Percentiles rank a stretch among this genome's conserved stretches.
Conservation (phyloP, 2,888 invertebrate species). For the Xylota segnis region DNA sequence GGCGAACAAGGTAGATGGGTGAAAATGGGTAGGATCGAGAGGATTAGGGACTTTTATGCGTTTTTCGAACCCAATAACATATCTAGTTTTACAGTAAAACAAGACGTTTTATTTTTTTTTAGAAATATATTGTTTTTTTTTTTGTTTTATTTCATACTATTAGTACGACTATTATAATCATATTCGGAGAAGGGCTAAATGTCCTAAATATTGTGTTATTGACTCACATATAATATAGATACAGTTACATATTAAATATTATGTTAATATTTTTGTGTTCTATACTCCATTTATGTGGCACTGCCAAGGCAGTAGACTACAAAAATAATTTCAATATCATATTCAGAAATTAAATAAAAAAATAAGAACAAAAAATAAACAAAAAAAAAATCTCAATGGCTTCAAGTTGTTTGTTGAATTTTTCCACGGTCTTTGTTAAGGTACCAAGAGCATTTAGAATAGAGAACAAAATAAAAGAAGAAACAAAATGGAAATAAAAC, state of each 20-base stretch:
- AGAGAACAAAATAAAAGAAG: not conserved
- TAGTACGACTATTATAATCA: constrained; percentile 46
- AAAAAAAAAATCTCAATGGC: constrained; percentile 25
- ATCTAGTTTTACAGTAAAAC: too few relatives aligned
- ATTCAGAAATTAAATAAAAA: constrained; percentile 1
- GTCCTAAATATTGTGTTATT: constrained; percentile 56
- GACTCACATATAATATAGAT: constrained; percentile 53
- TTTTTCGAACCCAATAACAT: too few relatives aligned
- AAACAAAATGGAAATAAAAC: not conserved
- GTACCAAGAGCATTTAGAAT: not conserved
- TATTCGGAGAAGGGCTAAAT: constrained; percentile 41
- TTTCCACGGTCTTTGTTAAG: not conserved
- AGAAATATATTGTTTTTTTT: constrained; percentile 24
- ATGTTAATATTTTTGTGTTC: constrained; percentile 54
- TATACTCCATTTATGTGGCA: constrained; percentile 47
- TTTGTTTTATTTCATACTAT: constrained; percentile 17
- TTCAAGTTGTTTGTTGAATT: constrained; percentile 14
- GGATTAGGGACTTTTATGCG: too few relatives aligned
- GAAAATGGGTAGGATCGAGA: too few relatives aligned
- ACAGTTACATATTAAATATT: constrained; percentile 57
- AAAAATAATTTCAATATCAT: constrained; percentile 46
- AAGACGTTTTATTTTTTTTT: not conserved
- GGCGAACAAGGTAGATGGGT: too few relatives aligned
- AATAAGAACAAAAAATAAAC: constrained; percentile 16
- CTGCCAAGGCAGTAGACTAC: constrained; percentile 27